Percentiles rank a stretch among this genome's conserved stretches.
These are phyloP conservation scores for Minunthozetes semirufus DNA, from an alignment of 2,888 invertebrate species.

Conservation along the genomic window DNA sequence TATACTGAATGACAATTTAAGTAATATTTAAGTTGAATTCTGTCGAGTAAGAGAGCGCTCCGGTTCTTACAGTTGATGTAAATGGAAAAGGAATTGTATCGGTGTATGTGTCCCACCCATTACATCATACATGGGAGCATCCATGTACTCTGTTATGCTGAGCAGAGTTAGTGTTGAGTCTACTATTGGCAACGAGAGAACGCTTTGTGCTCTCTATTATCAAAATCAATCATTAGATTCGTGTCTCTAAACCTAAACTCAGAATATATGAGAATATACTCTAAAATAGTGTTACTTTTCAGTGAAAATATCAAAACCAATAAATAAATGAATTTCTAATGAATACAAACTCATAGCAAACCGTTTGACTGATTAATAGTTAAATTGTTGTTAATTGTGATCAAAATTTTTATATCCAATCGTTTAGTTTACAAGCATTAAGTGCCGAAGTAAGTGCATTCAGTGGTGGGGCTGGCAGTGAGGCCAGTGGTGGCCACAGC, in stretches of 20 bases:
- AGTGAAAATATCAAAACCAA: neutral
- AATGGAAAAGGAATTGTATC: neutral
- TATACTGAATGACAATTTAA: too few relatives aligned
- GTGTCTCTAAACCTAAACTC: neutral
- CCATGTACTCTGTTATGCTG: neutral
- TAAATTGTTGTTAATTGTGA: neutral
- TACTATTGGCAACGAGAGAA: neutral
- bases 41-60: too few relatives aligned
- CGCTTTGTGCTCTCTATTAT: slow-evolving; percentile 4
- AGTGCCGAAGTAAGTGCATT: slow-evolving; percentile 30
- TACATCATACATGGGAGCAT: neutral
- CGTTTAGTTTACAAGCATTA: slow-evolving; percentile 35
- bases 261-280: neutral
- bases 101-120: neutral
- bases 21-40: too few relatives aligned
- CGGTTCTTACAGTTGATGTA: neutral
- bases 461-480: slow-evolving; percentile 20
- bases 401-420: neutral
- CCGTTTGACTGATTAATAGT: neutral
- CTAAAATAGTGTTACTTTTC: neutral
- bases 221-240: slow-evolving; percentile 10
- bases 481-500: neutral
- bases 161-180: neutral
- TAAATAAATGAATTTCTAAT: neutral
- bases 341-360: neutral